phyloP scores from a whole-genome alignment of 2,888 invertebrate genomes.

The Clunio marinus region DNA sequence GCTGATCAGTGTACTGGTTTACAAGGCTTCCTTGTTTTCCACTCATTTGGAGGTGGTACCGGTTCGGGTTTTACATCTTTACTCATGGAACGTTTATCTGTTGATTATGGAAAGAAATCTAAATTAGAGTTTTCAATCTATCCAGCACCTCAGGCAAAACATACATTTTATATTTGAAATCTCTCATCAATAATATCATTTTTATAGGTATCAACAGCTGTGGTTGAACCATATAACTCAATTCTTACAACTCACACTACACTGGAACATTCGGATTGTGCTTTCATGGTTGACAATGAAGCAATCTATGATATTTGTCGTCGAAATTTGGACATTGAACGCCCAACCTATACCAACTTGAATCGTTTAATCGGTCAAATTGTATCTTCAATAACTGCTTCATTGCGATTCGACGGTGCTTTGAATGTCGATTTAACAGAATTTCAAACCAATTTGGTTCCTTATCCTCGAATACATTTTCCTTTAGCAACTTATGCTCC shows the following conservation, averaged over 20 bases:
- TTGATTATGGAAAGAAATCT: conserved; percentile 91
- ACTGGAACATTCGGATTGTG: conserved; percentile 79
- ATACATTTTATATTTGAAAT: background rate
- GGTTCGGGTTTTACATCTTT: conserved; percentile 91
- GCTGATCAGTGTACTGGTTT: conserved; percentile 83
- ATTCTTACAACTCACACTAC: conserved; percentile 91
- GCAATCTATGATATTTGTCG: conserved; percentile 86
- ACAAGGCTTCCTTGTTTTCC: conserved; percentile 88
- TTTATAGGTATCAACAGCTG: conserved; percentile 71
- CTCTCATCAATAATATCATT: background rate
- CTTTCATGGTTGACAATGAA: conserved; percentile 90
- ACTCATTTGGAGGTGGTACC: conserved; percentile 86
- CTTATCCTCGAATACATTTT: conserved; percentile 93
- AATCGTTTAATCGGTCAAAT: conserved; percentile 85
- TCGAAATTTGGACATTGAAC: conserved; percentile 77
- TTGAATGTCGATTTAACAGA: conserved; percentile 90
- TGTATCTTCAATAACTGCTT: conserved; percentile 89
- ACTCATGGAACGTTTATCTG: conserved; percentile 85
- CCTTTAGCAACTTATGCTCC: conserved; percentile 88
- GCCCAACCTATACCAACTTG: conserved; percentile 80
- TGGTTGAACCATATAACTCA: conserved; percentile 87
- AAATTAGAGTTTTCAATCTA: conserved; percentile 92
- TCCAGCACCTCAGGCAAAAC: conserved; percentile 79
- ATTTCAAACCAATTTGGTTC: conserved; percentile 90
- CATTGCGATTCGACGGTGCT: conserved; percentile 86